Evolutionary conservation across 2,888 invertebrate species (phyloP).

Genomic region (Rhopalosiphum nymphaeae): DNA sequence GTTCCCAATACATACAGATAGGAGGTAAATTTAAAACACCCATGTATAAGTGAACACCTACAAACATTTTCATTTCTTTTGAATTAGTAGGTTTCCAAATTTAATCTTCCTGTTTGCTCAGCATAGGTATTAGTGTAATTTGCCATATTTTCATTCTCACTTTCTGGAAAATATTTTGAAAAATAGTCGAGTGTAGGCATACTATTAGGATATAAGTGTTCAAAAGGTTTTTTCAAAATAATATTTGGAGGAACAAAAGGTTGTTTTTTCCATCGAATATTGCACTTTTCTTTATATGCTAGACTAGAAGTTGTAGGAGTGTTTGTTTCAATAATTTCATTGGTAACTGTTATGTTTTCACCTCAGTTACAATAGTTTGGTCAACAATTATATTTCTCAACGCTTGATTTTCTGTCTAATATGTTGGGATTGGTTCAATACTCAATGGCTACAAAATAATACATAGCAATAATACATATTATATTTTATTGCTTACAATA

Average conservation of each 20-base stretch:
- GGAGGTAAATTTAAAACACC: background rate
- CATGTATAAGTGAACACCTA: background rate
- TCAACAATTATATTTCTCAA: too few species aligned
- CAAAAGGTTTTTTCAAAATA: background rate
- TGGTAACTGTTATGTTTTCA: background rate
- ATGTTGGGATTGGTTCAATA: too few species aligned
- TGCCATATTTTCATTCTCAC: background rate
- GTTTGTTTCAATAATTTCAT: background rate
- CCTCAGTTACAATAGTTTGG: background rate
- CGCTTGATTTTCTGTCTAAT: too few species aligned
- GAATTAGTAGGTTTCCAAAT: background rate
- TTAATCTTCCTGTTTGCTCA: background rate
- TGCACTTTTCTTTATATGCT: background rate
- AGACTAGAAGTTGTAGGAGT: background rate
- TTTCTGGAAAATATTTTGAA: background rate
- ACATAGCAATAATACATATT: background rate
- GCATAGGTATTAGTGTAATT: background rate
- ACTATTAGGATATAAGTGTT: background rate
- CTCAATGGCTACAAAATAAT: background rate
- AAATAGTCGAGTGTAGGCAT: background rate
- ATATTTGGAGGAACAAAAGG: constrained; percentile 5
- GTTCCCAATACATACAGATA: background rate
- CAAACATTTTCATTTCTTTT: background rate
- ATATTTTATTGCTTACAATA: background rate
- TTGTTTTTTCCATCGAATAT: background rate